These are phyloP conservation scores for Labeo rohita DNA, from an alignment of 2,113 vertebrate species.

Conservation along the genomic window DNA sequence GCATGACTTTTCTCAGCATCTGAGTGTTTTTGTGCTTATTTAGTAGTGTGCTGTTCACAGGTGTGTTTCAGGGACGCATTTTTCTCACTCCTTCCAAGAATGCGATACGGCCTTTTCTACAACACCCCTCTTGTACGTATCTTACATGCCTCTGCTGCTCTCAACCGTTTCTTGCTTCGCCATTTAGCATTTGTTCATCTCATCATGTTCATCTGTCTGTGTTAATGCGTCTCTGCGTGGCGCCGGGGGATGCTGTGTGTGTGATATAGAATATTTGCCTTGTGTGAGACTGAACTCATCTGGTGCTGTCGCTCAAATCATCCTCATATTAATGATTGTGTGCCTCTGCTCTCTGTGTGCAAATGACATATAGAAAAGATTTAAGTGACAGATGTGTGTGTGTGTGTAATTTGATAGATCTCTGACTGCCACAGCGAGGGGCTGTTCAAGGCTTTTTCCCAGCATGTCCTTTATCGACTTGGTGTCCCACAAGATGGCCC, in stretches of 20 bases:
- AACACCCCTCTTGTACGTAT: slow-evolving; percentile 93
- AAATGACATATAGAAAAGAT: slow-evolving; percentile 50
- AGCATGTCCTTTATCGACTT: slow-evolving; percentile 91
- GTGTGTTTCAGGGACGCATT: slow-evolving; percentile 93
- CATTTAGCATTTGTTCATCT: slow-evolving; percentile 52
- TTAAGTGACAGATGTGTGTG: slow-evolving; percentile 14
- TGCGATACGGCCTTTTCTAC: slow-evolving; percentile 96
- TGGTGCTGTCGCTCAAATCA: background rate
- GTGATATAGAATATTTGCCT: slow-evolving; percentile 24
- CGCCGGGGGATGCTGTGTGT: background rate
- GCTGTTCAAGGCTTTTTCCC: slow-evolving; percentile 92
- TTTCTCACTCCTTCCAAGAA: slow-evolving; percentile 93
- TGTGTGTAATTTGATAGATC: slow-evolving; percentile 80
- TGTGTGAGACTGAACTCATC: slow-evolving; percentile 19
- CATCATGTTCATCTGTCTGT: background rate
- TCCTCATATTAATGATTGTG: slow-evolving; percentile 58
- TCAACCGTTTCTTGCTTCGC: slow-evolving; percentile 49
- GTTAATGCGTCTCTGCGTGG: slow-evolving; percentile 30
- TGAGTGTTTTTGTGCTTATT: no score
- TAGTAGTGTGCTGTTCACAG: slow-evolving; percentile 67
- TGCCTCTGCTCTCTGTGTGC: slow-evolving; percentile 36
- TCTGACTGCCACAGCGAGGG: slow-evolving; percentile 88
- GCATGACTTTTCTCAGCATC: background rate
- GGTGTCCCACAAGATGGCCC: slow-evolving; percentile 82
- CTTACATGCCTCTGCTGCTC: slow-evolving; percentile 65